phyloP scores from a whole-genome alignment of 2,888 invertebrate species.

The Melieria crassipennis region DNA sequence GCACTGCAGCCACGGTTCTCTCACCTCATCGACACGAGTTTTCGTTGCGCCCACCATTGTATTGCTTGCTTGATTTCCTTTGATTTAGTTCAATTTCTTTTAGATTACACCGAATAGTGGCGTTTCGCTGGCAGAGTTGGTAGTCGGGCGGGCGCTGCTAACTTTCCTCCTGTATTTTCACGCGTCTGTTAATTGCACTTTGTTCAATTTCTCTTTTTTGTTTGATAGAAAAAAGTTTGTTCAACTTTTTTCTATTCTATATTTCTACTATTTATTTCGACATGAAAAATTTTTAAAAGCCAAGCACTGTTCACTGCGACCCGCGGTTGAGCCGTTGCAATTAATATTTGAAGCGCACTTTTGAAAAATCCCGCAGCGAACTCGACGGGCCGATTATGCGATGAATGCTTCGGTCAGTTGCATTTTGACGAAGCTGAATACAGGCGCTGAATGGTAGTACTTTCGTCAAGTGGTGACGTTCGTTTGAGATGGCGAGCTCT shows the following conservation, averaged over 20 bases:
- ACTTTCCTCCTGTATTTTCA: neutral
- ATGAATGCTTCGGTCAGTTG: conserved; percentile 24
- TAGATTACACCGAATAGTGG: neutral
- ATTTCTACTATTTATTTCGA: conserved; percentile 37
- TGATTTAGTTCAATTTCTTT: conserved; percentile 1
- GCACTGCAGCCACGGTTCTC: neutral
- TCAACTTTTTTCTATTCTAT: conserved; percentile 20
- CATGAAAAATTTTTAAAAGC: no score
- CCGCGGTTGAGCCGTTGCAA: conserved; percentile 46
- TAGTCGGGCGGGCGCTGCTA: no score
- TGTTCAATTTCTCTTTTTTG: conserved; percentile 5
- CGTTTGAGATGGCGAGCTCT: no score
- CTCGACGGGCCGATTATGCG: conserved; percentile 31
- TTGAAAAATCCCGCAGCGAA: conserved; percentile 42
- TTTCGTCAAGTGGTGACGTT: no score
- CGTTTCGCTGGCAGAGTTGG: neutral
- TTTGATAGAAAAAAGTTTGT: conserved; percentile 13
- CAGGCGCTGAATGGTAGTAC: no score
- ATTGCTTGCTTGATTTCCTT: neutral
- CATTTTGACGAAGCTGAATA: conserved; percentile 14
- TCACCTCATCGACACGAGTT: conserved; percentile 36
- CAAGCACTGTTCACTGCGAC: no score
- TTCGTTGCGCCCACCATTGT: conserved; percentile 33
- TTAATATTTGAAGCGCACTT: conserved; percentile 57
- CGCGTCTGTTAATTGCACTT: conserved; percentile 7